A percentile compares a stretch with the other conserved stretches of the same genome.
Conservation (phyloP, 2,797 vertebrate species). For the Pempheris klunzingeri region DNA sequence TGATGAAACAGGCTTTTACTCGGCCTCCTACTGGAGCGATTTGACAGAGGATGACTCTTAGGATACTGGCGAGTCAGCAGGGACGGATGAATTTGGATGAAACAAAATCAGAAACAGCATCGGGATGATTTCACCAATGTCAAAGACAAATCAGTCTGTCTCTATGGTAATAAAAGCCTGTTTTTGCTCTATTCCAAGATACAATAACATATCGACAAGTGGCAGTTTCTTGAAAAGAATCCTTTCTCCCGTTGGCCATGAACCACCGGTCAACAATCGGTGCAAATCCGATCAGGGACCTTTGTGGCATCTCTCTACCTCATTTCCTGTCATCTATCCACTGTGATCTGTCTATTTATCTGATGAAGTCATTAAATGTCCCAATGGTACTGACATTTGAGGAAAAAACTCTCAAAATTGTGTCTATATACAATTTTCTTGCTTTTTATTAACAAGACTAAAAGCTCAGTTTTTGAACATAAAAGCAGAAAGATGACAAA, state of each 20-base stretch:
- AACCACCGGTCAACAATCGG: background rate
- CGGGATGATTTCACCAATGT: background rate
- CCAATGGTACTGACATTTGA: no score
- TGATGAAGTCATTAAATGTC: background rate
- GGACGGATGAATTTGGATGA: conserved; percentile 5
- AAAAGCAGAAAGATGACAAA: background rate
- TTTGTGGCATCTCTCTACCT: background rate
- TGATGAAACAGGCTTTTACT: conserved; percentile 4
- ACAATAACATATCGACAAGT: background rate
- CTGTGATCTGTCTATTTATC: background rate
- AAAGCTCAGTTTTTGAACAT: background rate
- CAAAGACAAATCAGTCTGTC: conserved; percentile 16
- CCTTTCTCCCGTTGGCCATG: background rate
- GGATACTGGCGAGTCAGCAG: conserved; percentile 17
- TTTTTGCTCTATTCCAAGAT: background rate
- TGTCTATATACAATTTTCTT: background rate
- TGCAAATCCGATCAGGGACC: background rate
- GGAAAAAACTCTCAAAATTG: background rate
- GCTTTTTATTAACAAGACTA: background rate
- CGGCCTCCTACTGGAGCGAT: conserved; percentile 32
- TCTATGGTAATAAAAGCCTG: background rate
- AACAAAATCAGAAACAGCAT: background rate
- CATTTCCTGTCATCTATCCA: background rate
- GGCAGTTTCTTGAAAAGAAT: background rate
- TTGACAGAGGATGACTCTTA: conserved; percentile 17